Base-by-base conservation (phyloP, 2,113 vertebrate genomes). In the Dasypus novemcinctus region DNA sequence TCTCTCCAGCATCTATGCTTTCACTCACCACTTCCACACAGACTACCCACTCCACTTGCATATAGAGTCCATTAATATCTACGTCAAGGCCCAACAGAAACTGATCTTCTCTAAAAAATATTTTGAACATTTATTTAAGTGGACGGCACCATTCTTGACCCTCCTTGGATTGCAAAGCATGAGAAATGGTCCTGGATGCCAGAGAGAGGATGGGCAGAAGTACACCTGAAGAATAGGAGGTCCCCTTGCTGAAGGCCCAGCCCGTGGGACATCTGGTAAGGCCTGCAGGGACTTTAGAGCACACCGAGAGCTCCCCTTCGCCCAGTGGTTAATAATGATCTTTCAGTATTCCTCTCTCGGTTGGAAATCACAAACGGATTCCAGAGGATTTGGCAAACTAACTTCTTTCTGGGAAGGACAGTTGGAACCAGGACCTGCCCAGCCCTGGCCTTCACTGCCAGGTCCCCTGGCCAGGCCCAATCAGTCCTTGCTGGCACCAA, bases 371-470 rank as follows among this genome's bases (percentile, higher is more conserved):
- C 61, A 54, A 71, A 92, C 15, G 11, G 59, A 27, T 95, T 93
- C 46, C 92, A 36, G 54, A 90, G 69, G 49, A 15, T 74, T 94
- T n/a, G 2, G 61, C 79, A 69, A 72, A 72, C 54, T 88, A 78
- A 81, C 7, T 36, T 84, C 46, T 92, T 95, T 92, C 84, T 1
- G 36, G 88, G 76, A 96, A 95, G 82, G 78, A n/a, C 63, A 96
- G 54, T 11, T 82, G 92, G 63, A 91, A n/a, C 27, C 4, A 7
- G 68, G 69, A 95, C 76, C 79, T 78, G 57, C 78, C 49, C 71
- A 66, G 59, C 36, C 15, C 0, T 17, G 21, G 38, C 49, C 63
- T n/a, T 66, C 29, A 43, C 36, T 91, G 83, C 87, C 82, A 75
- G 89, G 41, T 66, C 74, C 31, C 63, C 79, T 71, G 79, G 89